A percentile compares a stretch with the other conserved stretches of the same genome.
phyloP scores from a whole-genome alignment of 2,113 vertebrate species.

The Loxodonta africana region DNA sequence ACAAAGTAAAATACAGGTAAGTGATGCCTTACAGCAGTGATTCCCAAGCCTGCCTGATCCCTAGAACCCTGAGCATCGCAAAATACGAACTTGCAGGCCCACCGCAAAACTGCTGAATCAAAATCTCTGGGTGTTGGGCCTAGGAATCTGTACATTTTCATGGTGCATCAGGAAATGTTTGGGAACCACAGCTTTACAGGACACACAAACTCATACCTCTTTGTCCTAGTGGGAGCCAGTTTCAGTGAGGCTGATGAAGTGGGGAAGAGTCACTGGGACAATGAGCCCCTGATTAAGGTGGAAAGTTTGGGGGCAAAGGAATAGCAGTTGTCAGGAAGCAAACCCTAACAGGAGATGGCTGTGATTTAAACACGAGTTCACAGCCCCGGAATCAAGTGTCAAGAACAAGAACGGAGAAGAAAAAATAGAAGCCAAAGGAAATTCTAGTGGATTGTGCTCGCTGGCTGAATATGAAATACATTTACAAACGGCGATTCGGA shows the following conservation, averaged over 20 bases:
- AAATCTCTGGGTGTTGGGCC: background rate
- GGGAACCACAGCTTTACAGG: background rate
- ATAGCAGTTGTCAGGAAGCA: background rate
- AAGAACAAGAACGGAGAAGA: background rate
- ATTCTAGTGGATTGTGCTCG: background rate
- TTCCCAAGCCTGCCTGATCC: background rate
- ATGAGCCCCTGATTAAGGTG: background rate
- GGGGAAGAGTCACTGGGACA: background rate
- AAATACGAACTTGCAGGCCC: background rate
- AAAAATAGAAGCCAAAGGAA: background rate
- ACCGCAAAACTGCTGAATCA: background rate
- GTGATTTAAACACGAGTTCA: background rate
- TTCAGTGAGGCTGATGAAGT: background rate
- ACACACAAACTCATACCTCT: background rate
- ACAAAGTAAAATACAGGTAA: constrained; percentile 5
- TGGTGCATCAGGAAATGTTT: background rate
- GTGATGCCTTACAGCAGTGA: background rate
- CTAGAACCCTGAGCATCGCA: background rate
- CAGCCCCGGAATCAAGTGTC: background rate
- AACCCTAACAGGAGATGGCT: background rate
- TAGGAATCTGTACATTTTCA: background rate
- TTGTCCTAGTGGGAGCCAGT: background rate
- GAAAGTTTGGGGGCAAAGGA: background rate
- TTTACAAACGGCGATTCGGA: background rate
- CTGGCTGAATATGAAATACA: background rate